Percentiles rank a stretch among this genome's conserved stretches.
Evolutionary conservation across 1,140 invertebrate genomes (phyloP).

Genomic region (Oryzaephilus surinamensis): DNA sequence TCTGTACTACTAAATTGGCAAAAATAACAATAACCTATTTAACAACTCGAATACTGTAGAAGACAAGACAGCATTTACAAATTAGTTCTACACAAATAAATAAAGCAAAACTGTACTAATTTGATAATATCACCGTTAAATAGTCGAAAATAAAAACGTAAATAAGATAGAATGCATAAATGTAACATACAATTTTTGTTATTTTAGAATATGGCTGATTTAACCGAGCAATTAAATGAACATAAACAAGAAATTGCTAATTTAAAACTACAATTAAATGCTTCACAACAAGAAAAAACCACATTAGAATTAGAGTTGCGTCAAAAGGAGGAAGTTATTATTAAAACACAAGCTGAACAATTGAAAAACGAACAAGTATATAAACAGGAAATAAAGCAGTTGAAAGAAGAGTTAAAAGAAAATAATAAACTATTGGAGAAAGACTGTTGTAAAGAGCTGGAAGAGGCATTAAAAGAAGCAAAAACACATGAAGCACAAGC

Average conservation of each 20-base stretch:
- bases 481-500: slow-evolving; percentile 14
- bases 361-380: slow-evolving; percentile 10
- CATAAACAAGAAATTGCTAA: slow-evolving; percentile 18
- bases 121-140: no score
- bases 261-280: slow-evolving; percentile 17
- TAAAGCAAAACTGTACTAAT: no score
- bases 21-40: no score
- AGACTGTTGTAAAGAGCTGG: not conserved
- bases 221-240: no score
- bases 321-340: slow-evolving; percentile 19
- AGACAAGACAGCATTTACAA: no score
- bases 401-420: slow-evolving; percentile 17
- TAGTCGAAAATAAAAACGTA: no score
- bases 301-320: slow-evolving; percentile 15
- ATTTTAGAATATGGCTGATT: no score
- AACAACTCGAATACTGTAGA: no score
- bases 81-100: no score
- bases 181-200: no score
- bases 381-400: slow-evolving; percentile 15
- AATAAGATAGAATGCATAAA: no score
- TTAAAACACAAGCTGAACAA: slow-evolving; percentile 17
- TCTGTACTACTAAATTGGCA: no score
- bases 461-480: slow-evolving; percentile 10
- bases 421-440: slow-evolving; percentile 12
- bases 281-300: slow-evolving; percentile 15